These are phyloP conservation scores for Eupithecia abbreviata DNA, from an alignment of 2,888 invertebrate genomes.

Conservation along the genomic window DNA sequence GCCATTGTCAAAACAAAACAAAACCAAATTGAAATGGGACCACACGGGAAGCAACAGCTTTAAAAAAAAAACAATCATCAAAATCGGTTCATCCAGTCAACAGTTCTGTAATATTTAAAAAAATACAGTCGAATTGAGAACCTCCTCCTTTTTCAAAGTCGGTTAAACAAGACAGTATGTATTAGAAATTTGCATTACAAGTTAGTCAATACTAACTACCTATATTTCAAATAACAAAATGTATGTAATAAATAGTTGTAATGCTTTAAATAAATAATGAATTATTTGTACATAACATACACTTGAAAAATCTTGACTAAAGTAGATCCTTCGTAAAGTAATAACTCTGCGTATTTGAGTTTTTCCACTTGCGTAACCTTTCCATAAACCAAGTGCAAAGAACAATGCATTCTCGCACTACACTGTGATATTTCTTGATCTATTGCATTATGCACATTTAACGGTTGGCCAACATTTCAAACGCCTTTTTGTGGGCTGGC, in stretches of 20 bases:
- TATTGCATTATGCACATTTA: constrained; percentile 39
- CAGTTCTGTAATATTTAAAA: too few relatives aligned
- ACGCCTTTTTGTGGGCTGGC: constrained; percentile 26
- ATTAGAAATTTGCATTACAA: neutral
- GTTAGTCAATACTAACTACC: neutral
- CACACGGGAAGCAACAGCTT: too few relatives aligned
- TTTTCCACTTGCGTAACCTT: constrained; percentile 8
- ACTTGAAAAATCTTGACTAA: neutral
- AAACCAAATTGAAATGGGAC: too few relatives aligned
- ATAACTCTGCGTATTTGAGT: neutral
- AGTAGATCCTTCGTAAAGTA: neutral
- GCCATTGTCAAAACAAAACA: too few relatives aligned
- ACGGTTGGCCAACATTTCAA: constrained; percentile 39
- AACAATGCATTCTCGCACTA: constrained; percentile 33
- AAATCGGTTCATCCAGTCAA: too few relatives aligned
- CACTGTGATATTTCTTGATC: constrained; percentile 35
- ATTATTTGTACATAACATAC: too few relatives aligned
- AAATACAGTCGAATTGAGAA: too few relatives aligned
- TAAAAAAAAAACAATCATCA: too few relatives aligned
- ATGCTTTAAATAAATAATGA: too few relatives aligned
- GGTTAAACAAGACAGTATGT: neutral
- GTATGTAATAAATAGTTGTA: neutral
- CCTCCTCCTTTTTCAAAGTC: too few relatives aligned
- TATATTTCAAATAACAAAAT: neutral
- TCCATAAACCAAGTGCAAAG: constrained; percentile 3